A percentile compares a stretch with the other conserved stretches of the same genome.
Conservation (phyloP, 2,797 vertebrate species). For the Gallirallus australis region DNA sequence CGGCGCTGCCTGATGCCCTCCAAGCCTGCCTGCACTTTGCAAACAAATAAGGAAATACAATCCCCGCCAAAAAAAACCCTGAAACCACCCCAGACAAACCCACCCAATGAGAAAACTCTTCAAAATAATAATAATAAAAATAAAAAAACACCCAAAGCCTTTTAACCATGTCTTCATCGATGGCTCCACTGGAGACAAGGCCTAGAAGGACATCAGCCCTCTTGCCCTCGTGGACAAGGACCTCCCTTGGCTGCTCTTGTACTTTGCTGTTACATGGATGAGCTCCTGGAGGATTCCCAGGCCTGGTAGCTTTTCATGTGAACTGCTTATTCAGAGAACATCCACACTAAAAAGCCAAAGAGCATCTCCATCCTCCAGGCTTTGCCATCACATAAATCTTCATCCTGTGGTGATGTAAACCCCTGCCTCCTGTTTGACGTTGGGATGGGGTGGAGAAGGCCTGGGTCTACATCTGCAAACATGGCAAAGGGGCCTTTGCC, state of each 20-base stretch:
- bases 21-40: no score
- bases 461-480: background rate
- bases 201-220: background rate
- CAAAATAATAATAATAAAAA: background rate
- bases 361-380: rapidly evolving
- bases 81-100: no score
- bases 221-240: rapidly evolving
- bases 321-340: background rate
- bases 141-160: no score
- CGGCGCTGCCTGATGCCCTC: background rate
- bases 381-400: rapidly evolving
- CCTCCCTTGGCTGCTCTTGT: rapidly evolving
- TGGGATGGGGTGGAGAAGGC: rapidly evolving
- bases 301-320: background rate
- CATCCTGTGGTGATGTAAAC: background rate
- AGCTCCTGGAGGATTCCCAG: background rate
- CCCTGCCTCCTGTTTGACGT: rapidly evolving
- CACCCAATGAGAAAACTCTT: background rate
- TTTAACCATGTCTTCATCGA: background rate
- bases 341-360: background rate
- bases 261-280: rapidly evolving
- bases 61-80: background rate
- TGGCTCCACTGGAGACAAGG: background rate
- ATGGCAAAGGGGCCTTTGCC: background rate
- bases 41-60: background rate